phyloP scores from a whole-genome alignment of 2,797 vertebrate genomes.

The Odontamblyopus rebecca region DNA sequence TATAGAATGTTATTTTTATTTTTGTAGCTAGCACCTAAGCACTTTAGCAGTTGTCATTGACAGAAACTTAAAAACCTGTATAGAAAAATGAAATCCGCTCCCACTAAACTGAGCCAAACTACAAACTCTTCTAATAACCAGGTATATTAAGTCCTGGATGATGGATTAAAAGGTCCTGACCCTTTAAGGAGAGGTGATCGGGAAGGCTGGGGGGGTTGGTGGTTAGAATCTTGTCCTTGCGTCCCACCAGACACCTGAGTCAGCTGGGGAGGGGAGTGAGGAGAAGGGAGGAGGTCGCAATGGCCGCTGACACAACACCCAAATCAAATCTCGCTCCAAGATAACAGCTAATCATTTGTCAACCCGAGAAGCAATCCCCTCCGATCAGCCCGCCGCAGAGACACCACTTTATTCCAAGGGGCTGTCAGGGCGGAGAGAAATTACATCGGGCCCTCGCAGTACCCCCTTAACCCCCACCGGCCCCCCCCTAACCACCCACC shows the following conservation, averaged over 20 bases:
- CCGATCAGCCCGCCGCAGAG: slow-evolving; percentile 90
- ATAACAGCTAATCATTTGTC: slow-evolving; percentile 99
- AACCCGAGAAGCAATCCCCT: slow-evolving; percentile 96
- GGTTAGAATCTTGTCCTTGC: slow-evolving; percentile 80
- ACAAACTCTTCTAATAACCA: slow-evolving; percentile 77
- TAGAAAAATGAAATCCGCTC: not conserved
- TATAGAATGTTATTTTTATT: not conserved
- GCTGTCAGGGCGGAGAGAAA: slow-evolving; percentile 92
- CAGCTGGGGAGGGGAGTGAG: slow-evolving; percentile 59
- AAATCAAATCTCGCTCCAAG: slow-evolving; percentile 93
- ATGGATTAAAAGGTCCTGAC: slow-evolving; percentile 86
- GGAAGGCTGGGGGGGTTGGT: slow-evolving; percentile 39
- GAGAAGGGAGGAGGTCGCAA: slow-evolving; percentile 12
- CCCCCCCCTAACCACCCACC: slow-evolving; percentile 22
- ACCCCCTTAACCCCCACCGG: slow-evolving; percentile 62
- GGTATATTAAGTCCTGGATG: slow-evolving; percentile 78
- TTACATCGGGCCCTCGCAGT: slow-evolving; percentile 88
- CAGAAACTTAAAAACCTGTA: not conserved
- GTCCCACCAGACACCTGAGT: slow-evolving; percentile 90
- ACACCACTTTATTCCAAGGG: slow-evolving; percentile 86
- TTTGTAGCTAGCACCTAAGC: too few species aligned
- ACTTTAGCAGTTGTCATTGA: too few species aligned
- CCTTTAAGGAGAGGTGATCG: slow-evolving; percentile 59
- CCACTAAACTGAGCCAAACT: not conserved
- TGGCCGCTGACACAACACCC: slow-evolving; percentile 77